These are phyloP conservation scores for Leptopilina myrica DNA, from an alignment of 2,888 invertebrate genomes.

Conservation along the genomic window DNA sequence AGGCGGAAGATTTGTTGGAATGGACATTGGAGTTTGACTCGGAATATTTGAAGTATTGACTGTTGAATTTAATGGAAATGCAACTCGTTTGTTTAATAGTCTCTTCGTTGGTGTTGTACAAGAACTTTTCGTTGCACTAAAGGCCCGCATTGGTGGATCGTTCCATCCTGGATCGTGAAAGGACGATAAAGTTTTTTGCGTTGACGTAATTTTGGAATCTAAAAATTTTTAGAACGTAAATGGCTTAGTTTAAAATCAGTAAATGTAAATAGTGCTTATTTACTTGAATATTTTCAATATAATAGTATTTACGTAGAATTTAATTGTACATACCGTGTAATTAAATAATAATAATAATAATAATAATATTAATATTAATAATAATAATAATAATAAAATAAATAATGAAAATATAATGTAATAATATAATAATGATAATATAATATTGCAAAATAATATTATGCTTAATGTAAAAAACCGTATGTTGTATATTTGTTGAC, in stretches of 20 bases:
- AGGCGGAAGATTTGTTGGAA: constrained; percentile 61
- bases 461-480: neutral
- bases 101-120: constrained; percentile 65
- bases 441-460: no score
- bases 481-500: no score
- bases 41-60: constrained; percentile 42
- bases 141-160: constrained; percentile 73
- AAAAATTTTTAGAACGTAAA: neutral
- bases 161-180: constrained; percentile 73
- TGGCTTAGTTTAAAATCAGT: neutral
- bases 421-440: no score
- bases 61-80: constrained; percentile 69
- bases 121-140: constrained; percentile 48
- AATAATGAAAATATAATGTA: no score
- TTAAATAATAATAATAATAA: no score
- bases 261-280: neutral
- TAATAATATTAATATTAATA: no score
- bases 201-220: constrained; percentile 55
- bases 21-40: constrained; percentile 43
- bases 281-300: neutral
- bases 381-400: no score
- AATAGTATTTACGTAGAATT: no score
- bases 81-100: constrained; percentile 71
- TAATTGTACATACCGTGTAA: no score
- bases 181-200: constrained; percentile 67